Evolutionary conservation across 2,113 vertebrate genomes (phyloP).

Genomic region (Centropristis striata): DNA sequence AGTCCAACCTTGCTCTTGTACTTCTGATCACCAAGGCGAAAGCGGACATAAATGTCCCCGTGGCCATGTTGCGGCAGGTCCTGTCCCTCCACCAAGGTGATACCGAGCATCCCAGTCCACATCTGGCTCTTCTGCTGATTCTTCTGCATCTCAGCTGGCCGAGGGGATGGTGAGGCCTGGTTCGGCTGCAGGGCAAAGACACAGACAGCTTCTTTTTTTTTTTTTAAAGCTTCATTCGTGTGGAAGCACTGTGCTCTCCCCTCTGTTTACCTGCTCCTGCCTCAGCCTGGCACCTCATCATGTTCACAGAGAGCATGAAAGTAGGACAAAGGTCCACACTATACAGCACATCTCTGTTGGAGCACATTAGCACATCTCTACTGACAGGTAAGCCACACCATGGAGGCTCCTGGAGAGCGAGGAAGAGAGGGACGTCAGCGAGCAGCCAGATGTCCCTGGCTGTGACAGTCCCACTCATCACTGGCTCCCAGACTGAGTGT

Average conservation of each 20-base stretch:
- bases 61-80: slow-evolving; percentile 87
- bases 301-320: slow-evolving; percentile 71
- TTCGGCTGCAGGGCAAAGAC: slow-evolving; percentile 68
- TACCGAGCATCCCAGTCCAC: slow-evolving; percentile 91
- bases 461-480: slow-evolving; percentile 87
- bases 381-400: slow-evolving; percentile 79
- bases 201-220: slow-evolving; percentile 1
- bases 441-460: slow-evolving; percentile 84
- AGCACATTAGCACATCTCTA: slow-evolving; percentile 82
- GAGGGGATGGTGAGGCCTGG: slow-evolving; percentile 38
- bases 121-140: slow-evolving; percentile 88
- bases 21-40: slow-evolving; percentile 93
- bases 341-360: slow-evolving; percentile 75
- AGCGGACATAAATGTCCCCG: slow-evolving; percentile 91
- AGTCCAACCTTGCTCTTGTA: slow-evolving; percentile 94
- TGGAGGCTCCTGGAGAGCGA: slow-evolving; percentile 72
- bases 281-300: slow-evolving; percentile 63
- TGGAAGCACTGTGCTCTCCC: slow-evolving; percentile 17
- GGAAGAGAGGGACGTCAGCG: slow-evolving; percentile 76
- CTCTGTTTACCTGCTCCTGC: slow-evolving; percentile 55
- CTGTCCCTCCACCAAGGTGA: slow-evolving; percentile 93
- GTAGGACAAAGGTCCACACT: slow-evolving; percentile 79
- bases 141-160: slow-evolving; percentile 52
- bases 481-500: slow-evolving; percentile 82
- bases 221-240: slow-evolving; percentile 15